A percentile compares a stretch with the other conserved stretches of the same genome.
These are phyloP conservation scores for Globicephala melas DNA, from an alignment of 2,113 vertebrate species.

Conservation along the genomic window DNA sequence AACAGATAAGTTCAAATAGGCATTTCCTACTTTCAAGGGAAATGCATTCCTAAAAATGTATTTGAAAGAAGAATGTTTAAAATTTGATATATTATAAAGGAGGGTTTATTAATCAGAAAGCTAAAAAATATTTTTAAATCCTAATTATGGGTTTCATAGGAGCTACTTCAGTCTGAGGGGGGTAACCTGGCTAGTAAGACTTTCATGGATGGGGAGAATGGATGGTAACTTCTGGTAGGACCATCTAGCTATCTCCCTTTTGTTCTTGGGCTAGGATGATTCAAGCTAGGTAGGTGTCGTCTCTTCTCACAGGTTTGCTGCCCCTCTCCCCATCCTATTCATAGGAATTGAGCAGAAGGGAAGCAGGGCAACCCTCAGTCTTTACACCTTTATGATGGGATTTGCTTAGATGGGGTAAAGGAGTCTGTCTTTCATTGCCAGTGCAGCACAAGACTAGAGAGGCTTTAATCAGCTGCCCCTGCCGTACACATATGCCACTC, in stretches of 20 bases:
- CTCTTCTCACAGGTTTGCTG: background rate
- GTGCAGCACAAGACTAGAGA: background rate
- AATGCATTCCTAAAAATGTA: background rate
- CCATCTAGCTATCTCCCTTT: background rate
- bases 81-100: background rate
- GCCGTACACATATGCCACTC: background rate
- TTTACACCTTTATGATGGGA: background rate
- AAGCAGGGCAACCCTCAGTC: background rate
- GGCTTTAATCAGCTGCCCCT: background rate
- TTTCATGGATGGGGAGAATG: background rate
- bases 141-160: background rate
- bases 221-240: background rate
- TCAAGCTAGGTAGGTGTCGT: background rate
- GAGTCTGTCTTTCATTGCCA: background rate
- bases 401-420: background rate
- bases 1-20: background rate
- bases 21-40: background rate
- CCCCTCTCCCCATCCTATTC: background rate
- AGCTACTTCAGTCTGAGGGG: background rate
- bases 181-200: background rate
- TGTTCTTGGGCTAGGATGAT: background rate
- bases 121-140: conserved; percentile 5
- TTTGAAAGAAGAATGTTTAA: background rate
- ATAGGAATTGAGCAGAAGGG: background rate
- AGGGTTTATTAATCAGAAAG: background rate